A percentile compares a stretch with the other conserved stretches of the same genome.
Conservation (phyloP, 2,797 vertebrate genomes). For the Lutra lutra region DNA sequence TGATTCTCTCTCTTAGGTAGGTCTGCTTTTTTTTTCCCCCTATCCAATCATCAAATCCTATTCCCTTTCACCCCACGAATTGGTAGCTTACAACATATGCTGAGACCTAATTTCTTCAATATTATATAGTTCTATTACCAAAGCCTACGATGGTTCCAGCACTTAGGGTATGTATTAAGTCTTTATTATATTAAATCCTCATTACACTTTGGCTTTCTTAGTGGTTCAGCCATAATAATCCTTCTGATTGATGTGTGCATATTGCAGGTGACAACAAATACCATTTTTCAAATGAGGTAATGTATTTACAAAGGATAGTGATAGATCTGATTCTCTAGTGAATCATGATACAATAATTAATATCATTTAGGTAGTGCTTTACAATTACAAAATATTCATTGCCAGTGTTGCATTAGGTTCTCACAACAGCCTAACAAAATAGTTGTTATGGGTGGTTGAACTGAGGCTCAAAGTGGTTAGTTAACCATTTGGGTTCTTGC, state of each 20-base stretch:
- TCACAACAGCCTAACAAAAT: not conserved
- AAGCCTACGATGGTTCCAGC: not conserved
- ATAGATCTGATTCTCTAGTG: slow-evolving; percentile 12
- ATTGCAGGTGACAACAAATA: not conserved
- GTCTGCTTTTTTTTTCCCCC: not conserved
- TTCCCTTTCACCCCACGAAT: not conserved
- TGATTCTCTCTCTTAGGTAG: not conserved
- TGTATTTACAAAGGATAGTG: slow-evolving; percentile 26
- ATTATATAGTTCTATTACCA: not conserved
- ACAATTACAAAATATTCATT: not conserved
- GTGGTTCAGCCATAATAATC: not conserved
- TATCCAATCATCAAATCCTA: not conserved
- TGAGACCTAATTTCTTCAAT: not conserved
- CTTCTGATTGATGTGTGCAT: slow-evolving; percentile 1
- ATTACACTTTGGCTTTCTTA: not conserved
- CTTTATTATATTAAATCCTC: slow-evolving; percentile 26
- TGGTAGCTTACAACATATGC: not conserved
- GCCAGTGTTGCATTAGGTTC: not conserved
- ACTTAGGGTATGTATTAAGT: not conserved
- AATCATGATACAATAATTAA: not conserved
- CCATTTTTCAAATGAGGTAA: not conserved
- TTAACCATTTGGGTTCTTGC: not conserved
- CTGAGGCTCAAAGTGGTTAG: not conserved
- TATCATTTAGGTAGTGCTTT: slow-evolving; percentile 14
- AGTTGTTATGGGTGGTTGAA: not conserved